phyloP scores from a whole-genome alignment of 2,113 vertebrate genomes.

The Macquaria australasica region DNA sequence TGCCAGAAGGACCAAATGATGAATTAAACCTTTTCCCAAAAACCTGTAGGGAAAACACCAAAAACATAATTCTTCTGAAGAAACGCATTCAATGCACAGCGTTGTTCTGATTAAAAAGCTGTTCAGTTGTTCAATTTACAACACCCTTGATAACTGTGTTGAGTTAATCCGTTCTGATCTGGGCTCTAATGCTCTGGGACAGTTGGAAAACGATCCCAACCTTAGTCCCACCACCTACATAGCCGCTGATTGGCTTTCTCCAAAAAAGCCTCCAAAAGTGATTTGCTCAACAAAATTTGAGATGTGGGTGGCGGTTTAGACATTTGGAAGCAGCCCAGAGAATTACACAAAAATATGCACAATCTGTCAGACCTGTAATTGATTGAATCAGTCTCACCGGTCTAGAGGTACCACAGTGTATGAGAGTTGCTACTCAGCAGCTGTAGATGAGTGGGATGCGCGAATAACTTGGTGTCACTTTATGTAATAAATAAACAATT shows the following conservation, averaged over 20 bases:
- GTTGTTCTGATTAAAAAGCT: slow-evolving; percentile 15
- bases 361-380: slow-evolving; percentile 10
- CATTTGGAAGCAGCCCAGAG: slow-evolving; percentile 29
- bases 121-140: slow-evolving; percentile 17
- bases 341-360: slow-evolving; percentile 26
- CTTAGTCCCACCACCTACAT: not conserved
- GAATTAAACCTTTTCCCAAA: slow-evolving; percentile 23
- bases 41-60: not conserved
- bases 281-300: slow-evolving; percentile 24
- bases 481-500: slow-evolving; percentile 1
- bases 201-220: slow-evolving; percentile 1
- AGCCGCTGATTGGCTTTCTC: slow-evolving; percentile 14
- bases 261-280: slow-evolving; percentile 1
- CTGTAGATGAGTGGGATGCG: not conserved
- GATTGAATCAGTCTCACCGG: not conserved
- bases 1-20: slow-evolving; percentile 2
- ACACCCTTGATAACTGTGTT: not conserved
- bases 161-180: not conserved
- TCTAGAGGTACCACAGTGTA: not conserved
- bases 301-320: slow-evolving; percentile 25
- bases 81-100: not conserved
- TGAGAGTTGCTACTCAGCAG: slow-evolving; percentile 5
- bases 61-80: slow-evolving; percentile 19
- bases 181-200: not conserved
- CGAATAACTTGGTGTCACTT: slow-evolving; percentile 5